Evolutionary conservation across 1,140 invertebrate species (phyloP), one percentile per base, ranked within the genome.

Genomic region (Solenopsis invicta): DNA sequence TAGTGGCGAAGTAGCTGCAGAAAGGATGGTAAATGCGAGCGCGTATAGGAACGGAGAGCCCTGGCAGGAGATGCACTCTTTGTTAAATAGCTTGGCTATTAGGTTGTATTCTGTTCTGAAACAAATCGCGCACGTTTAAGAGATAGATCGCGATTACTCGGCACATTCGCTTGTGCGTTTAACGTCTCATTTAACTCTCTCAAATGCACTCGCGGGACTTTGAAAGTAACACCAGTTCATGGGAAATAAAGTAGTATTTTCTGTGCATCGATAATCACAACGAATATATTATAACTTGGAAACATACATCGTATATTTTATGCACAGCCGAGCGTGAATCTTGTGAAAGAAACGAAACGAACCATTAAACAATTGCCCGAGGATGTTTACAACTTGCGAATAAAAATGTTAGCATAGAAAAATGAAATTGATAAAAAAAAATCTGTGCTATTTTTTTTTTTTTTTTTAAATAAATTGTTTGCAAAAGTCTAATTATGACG

Each of bases 91-190:
- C 24, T 54, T 12, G 12, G 37, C 59, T 85, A 87, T 90, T 84
- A 84, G n/a, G 54, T 85, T 87, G 85, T 87, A 90, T 87, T 89
- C 85, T 89, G 56, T 87, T 62, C 29, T 50, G 61, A 50, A 75
- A 90, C 85, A 80, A 90, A 89, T 90, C 80, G 41, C 29, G 64
- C 64, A 67, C 67, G 67, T 81, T 84, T 82, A 82, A 82, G 72
- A 89, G 81, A 87, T 82, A 61, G 84, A 87, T 89, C 45, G 84
- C 61, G 74, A 77, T 78, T 64, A 66, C 50, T 77, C 48, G 72
- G 72, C 82, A 85, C 82, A 85, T 48, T 77, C 37, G 59, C 37
- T 29, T 21, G 45, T 74, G 52, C 56, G 37, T 72, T 84, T 84
- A 84, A 74, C n/a, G 48, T 74, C 80, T 84, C 54, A 84, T 74